A percentile compares a stretch with the other conserved stretches of the same genome.
phyloP scores from a whole-genome alignment of 2,113 vertebrate species.

The Saimiri boliviensis region DNA sequence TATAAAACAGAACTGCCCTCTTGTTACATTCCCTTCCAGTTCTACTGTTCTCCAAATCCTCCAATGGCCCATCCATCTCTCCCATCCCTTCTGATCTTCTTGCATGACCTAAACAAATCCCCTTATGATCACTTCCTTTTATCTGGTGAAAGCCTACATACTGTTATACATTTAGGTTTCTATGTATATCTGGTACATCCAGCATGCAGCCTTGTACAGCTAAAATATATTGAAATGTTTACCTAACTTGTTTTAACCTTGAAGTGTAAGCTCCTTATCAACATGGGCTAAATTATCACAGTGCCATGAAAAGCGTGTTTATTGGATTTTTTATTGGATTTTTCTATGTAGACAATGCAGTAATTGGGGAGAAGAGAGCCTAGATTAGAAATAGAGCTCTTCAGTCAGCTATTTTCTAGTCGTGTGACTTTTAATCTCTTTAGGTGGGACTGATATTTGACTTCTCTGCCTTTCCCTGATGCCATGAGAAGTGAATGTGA shows the following conservation, averaged over 20 bases:
- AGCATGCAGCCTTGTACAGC: background rate
- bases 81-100: background rate
- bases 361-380: background rate
- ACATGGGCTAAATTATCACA: background rate
- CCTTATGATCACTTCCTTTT: background rate
- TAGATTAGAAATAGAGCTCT: background rate
- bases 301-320: background rate
- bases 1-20: background rate
- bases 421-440: background rate
- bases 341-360: background rate
- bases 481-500: background rate
- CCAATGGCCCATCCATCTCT: background rate
- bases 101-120: background rate
- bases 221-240: background rate
- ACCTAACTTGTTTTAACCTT: background rate
- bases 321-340: conserved; percentile 9
- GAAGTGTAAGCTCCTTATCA: background rate
- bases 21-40: background rate
- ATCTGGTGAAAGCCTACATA: background rate
- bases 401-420: background rate
- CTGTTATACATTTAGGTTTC: background rate
- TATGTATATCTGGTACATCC: background rate
- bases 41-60: background rate
- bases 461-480: background rate
- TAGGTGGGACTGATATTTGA: background rate